A percentile compares a stretch with the other conserved stretches of the same genome.
Conservation (phyloP, 2,888 invertebrate species). For the Drosophila tanythrix region DNA sequence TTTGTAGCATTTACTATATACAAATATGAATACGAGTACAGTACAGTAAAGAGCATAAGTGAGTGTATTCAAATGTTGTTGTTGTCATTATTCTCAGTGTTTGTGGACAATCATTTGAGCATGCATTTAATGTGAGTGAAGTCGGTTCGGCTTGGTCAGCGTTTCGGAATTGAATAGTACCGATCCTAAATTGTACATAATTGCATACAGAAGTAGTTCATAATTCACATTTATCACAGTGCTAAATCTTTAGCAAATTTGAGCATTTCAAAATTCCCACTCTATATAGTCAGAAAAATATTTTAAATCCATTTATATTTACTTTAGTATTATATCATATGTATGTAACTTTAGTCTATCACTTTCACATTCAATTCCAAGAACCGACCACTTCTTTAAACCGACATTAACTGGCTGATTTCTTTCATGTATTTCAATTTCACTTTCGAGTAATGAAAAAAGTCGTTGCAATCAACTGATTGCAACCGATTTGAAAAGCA, state of each 20-base stretch:
- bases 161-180: slow-evolving; percentile 21
- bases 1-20: slow-evolving; percentile 24
- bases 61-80: slow-evolving; percentile 17
- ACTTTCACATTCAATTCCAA: slow-evolving; percentile 15
- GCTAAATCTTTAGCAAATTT: slow-evolving; percentile 19
- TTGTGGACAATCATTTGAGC: slow-evolving; percentile 38
- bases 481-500: slow-evolving; percentile 10
- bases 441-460: not conserved
- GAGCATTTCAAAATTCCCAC: slow-evolving; percentile 32
- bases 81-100: not conserved
- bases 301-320: slow-evolving; percentile 3
- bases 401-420: slow-evolving; percentile 13
- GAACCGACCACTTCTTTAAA: slow-evolving; percentile 10
- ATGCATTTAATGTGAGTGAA: slow-evolving; percentile 28
- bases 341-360: slow-evolving; percentile 41
- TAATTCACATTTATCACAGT: slow-evolving; percentile 50
- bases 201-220: slow-evolving; percentile 19
- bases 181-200: slow-evolving; percentile 11
- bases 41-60: slow-evolving; percentile 5
- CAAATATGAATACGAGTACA: slow-evolving; percentile 27
- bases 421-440: slow-evolving; percentile 7
- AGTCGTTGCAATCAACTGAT: not conserved
- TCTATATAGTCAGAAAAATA: slow-evolving; percentile 12
- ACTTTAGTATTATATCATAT: slow-evolving; percentile 2
- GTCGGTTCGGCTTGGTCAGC: slow-evolving; percentile 14